phyloP scores from a whole-genome alignment of 1,140 invertebrate species.

The Ptiloglossa arizonensis region DNA sequence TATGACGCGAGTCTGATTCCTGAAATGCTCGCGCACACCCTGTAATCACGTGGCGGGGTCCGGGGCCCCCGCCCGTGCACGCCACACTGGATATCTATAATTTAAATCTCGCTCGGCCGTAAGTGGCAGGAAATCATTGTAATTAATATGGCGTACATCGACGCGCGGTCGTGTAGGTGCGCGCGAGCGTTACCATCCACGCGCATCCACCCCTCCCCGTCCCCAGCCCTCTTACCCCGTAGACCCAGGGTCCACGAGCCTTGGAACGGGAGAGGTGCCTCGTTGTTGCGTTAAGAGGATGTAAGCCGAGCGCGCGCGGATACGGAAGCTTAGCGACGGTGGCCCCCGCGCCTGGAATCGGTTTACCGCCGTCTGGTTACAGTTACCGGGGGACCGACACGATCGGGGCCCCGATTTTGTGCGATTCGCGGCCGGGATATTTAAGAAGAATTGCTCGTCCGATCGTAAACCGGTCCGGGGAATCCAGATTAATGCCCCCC shows the following conservation, averaged over 20 bases:
- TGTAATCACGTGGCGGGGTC: slow-evolving; percentile 62
- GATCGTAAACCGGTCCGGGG: slow-evolving; percentile 31
- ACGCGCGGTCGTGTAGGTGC: slow-evolving; percentile 43
- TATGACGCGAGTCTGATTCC: slow-evolving; percentile 68
- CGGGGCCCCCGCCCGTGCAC: slow-evolving; percentile 31
- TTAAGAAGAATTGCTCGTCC: background rate
- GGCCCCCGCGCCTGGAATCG: background rate
- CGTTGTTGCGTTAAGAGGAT: slow-evolving; percentile 18
- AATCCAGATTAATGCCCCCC: slow-evolving; percentile 37
- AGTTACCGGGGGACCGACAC: background rate
- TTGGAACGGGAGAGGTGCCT: no score
- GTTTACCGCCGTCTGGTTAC: slow-evolving; percentile 10
- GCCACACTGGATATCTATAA: slow-evolving; percentile 70
- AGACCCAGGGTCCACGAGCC: background rate
- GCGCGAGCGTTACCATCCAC: slow-evolving; percentile 19
- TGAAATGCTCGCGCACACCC: slow-evolving; percentile 64
- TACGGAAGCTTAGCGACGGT: slow-evolving; percentile 35
- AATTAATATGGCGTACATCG: slow-evolving; percentile 69
- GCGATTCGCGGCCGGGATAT: background rate
- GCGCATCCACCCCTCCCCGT: background rate
- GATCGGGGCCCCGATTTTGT: background rate
- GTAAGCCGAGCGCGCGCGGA: slow-evolving; percentile 19
- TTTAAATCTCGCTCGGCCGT: slow-evolving; percentile 71
- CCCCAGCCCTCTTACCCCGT: background rate
- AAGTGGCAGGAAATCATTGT: slow-evolving; percentile 73